phyloP scores from a whole-genome alignment of 2,888 invertebrate genomes.

The Sinentomon sp. region DNA sequence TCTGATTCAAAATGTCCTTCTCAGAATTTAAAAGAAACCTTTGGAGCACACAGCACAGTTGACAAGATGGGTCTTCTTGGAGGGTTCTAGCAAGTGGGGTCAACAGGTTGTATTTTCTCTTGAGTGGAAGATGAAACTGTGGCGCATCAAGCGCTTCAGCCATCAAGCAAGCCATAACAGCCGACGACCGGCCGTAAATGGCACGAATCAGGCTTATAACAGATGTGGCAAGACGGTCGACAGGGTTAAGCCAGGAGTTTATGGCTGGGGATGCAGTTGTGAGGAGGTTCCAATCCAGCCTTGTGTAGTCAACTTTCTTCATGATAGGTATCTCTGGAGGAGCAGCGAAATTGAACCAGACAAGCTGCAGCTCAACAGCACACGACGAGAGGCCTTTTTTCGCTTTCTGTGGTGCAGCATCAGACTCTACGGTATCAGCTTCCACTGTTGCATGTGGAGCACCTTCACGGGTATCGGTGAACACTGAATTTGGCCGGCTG shows the following conservation, averaged over 20 bases:
- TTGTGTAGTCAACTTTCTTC: conserved; percentile 73
- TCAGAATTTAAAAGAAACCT: conserved; percentile 53
- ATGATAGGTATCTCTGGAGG: conserved; percentile 83
- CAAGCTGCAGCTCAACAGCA: conserved; percentile 57
- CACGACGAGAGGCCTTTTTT: conserved; percentile 32
- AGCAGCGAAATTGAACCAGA: conserved; percentile 94
- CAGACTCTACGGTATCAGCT: too few relatives aligned
- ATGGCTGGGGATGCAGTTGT: conserved; percentile 90
- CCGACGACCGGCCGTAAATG: conserved; percentile 48
- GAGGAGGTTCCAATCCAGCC: conserved; percentile 86
- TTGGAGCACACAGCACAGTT: conserved; percentile 63
- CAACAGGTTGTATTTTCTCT: conserved; percentile 72
- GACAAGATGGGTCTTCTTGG: conserved; percentile 84
- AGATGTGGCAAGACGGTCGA: conserved; percentile 61
- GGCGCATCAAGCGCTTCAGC: conserved; percentile 72
- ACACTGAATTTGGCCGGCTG: too few relatives aligned
- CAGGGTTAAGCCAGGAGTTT: conserved; percentile 92
- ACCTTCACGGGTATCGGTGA: too few relatives aligned
- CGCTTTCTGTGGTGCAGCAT: conserved; percentile 17
- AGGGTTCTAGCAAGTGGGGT: conserved; percentile 66
- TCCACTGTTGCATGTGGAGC: too few relatives aligned
- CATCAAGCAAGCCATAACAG: conserved; percentile 80
- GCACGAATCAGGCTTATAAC: conserved; percentile 52
- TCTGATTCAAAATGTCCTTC: conserved; percentile 46
- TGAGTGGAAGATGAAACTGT: conserved; percentile 46